These are phyloP conservation scores for Lerema accius DNA, from an alignment of 1,140 invertebrate species.

Conservation along the genomic window DNA sequence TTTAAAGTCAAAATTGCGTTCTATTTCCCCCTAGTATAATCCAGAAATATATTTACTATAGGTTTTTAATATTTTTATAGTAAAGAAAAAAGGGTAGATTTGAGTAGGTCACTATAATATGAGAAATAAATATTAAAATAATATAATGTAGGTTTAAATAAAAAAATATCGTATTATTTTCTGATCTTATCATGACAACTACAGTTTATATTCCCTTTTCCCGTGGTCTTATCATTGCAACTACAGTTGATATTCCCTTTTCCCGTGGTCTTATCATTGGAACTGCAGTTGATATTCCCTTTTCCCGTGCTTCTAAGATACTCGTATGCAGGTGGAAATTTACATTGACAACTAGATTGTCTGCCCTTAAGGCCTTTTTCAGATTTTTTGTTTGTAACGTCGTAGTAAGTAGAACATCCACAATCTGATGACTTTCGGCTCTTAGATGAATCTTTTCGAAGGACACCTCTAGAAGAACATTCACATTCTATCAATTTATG, in stretches of 20 bases:
- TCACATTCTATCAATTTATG: neutral
- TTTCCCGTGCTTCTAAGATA: constrained; percentile 44
- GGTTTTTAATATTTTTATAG: too few species aligned
- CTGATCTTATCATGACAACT: constrained; percentile 25
- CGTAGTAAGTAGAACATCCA: constrained; percentile 1
- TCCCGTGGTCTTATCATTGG: constrained; percentile 25
- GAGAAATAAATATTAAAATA: too few species aligned
- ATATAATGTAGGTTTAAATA: too few species aligned
- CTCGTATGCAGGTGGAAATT: constrained; percentile 44
- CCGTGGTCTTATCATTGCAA: constrained; percentile 31
- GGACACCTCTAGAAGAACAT: neutral
- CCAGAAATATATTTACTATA: too few species aligned
- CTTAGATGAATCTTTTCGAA: too few species aligned
- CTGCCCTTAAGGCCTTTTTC: neutral
- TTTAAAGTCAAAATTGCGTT: too few species aligned
- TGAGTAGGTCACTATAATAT: too few species aligned
- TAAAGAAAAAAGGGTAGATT: too few species aligned
- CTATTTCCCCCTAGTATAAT: too few species aligned
- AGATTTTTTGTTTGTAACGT: constrained; percentile 8
- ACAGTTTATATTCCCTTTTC: constrained; percentile 43
- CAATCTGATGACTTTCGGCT: neutral
- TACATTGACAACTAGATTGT: constrained; percentile 38
- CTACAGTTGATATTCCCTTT: constrained; percentile 42
- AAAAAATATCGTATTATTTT: too few species aligned
- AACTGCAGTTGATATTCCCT: constrained; percentile 42